These are phyloP conservation scores for Liasis olivaceus DNA, from an alignment of 2,797 vertebrate genomes.

Conservation along the genomic window DNA sequence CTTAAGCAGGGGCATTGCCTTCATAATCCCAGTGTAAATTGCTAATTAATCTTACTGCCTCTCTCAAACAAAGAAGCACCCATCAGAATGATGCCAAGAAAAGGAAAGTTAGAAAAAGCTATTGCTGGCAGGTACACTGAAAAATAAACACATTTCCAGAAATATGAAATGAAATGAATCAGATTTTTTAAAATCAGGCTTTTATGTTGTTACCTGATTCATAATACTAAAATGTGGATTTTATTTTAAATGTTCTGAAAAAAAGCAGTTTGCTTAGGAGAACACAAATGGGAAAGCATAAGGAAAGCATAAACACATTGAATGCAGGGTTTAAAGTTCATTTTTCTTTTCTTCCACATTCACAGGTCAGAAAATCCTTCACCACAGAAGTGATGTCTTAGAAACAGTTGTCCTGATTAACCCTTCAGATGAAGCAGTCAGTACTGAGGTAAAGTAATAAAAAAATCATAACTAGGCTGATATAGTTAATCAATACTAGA, in stretches of 20 bases:
- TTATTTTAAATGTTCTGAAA: neutral
- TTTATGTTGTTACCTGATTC: neutral
- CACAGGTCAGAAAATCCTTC: constrained; percentile 96
- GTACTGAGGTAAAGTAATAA: constrained; percentile 85
- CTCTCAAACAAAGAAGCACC: constrained; percentile 72
- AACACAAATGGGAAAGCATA: neutral
- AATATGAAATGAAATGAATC: neutral
- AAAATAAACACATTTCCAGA: constrained; percentile 32
- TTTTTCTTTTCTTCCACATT: constrained; percentile 46
- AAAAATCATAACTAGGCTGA: neutral
- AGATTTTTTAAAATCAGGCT: neutral
- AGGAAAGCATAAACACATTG: neutral
- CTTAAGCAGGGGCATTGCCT: constrained; percentile 67
- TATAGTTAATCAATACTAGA: neutral
- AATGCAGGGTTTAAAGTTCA: constrained; percentile 19
- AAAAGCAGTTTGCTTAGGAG: neutral
- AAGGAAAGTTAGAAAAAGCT: constrained; percentile 61
- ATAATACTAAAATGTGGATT: neutral
- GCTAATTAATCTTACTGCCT: constrained; percentile 73
- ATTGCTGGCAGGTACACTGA: constrained; percentile 62
- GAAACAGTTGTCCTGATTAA: constrained; percentile 98
- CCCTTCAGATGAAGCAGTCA: constrained; percentile 95
- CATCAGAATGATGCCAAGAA: constrained; percentile 70
- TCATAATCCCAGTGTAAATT: constrained; percentile 52
- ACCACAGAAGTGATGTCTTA: constrained; percentile 94